phyloP scores from a whole-genome alignment of 2,113 vertebrate species.

The Uropsilus gracilis region DNA sequence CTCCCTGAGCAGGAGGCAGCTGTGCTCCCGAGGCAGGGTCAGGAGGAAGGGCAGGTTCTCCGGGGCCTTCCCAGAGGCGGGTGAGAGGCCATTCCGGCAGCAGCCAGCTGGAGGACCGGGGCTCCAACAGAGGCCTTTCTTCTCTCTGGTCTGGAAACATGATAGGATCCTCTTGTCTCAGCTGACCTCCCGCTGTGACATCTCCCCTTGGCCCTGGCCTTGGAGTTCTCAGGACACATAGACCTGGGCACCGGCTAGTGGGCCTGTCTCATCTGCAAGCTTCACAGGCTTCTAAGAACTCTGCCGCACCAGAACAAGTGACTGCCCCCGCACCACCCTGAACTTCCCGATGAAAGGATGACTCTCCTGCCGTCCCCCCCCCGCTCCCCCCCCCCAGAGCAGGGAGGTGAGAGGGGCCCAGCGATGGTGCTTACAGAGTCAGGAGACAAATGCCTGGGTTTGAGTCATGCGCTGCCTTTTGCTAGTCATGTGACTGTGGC shows the following conservation, averaged over 20 bases:
- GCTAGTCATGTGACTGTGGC: neutral
- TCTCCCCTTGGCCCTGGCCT: constrained; percentile 20
- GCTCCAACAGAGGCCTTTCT: constrained; percentile 63
- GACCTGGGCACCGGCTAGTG: neutral
- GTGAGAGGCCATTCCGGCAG: neutral
- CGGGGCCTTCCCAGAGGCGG: constrained; percentile 23
- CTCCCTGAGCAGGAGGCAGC: neutral
- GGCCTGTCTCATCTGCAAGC: neutral
- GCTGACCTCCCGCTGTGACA: constrained; percentile 35
- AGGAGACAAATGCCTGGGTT: neutral
- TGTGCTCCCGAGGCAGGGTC: neutral
- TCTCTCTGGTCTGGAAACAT: constrained; percentile 41
- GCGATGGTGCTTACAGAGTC: neutral
- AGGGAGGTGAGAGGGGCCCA: neutral
- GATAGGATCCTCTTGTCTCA: constrained; percentile 68
- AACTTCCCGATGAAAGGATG: neutral
- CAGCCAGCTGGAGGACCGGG: neutral
- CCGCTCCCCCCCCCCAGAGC: no score
- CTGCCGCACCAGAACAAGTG: neutral
- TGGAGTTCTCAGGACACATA: neutral
- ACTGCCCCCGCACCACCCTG: neutral
- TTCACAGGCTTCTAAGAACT: neutral
- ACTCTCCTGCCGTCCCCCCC: no score
- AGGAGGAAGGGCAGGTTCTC: neutral
- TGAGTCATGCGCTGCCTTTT: neutral